Percentiles rank a stretch among this genome's conserved stretches.
Conservation (phyloP, 30 jellyfish, hydroid and myxozoan genomes). For the Catostylus mosaicus region DNA sequence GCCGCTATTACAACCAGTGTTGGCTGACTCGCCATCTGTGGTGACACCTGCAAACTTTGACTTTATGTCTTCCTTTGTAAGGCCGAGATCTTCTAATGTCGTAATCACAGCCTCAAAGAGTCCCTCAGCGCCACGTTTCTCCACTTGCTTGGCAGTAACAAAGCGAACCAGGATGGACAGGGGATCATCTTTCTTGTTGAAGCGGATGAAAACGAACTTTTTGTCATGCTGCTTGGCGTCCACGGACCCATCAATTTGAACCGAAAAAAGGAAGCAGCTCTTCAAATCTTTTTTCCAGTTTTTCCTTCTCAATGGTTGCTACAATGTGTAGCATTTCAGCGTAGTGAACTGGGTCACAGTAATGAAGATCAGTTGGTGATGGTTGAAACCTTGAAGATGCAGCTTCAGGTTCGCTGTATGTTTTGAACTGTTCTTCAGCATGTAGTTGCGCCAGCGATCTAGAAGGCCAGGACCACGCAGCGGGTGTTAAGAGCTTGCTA, state of each 20-base stretch:
- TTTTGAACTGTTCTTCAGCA: conserved; percentile 1
- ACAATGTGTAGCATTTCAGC: conserved; percentile 54
- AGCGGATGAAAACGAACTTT: conserved; percentile 54
- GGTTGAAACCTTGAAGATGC: conserved; percentile 38
- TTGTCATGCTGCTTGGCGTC: conserved; percentile 41
- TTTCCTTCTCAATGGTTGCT: conserved; percentile 37
- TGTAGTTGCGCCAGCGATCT: neutral
- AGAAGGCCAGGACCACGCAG: neutral
- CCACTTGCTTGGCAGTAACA: conserved; percentile 32
- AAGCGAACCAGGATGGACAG: conserved; percentile 39
- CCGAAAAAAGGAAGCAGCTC: conserved; percentile 36
- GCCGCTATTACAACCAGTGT: conserved; percentile 30
- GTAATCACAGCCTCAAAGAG: conserved; percentile 14
- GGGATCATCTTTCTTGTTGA: conserved; percentile 15
- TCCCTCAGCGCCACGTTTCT: conserved; percentile 54
- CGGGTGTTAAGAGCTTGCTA: neutral
- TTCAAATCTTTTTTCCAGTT: conserved; percentile 22
- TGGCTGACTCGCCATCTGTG: conserved; percentile 36
- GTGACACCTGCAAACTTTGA: conserved; percentile 20
- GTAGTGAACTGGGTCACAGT: conserved; percentile 48
- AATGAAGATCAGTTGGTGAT: conserved; percentile 42
- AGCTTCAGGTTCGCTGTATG: conserved; percentile 17
- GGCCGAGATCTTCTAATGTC: conserved; percentile 19
- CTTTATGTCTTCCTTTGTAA: conserved; percentile 1
- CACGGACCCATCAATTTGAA: conserved; percentile 57